A percentile compares a stretch with the other conserved stretches of the same genome.
Conservation (phyloP, 2,113 vertebrate species). For the Microcebus lehilahytsara region DNA sequence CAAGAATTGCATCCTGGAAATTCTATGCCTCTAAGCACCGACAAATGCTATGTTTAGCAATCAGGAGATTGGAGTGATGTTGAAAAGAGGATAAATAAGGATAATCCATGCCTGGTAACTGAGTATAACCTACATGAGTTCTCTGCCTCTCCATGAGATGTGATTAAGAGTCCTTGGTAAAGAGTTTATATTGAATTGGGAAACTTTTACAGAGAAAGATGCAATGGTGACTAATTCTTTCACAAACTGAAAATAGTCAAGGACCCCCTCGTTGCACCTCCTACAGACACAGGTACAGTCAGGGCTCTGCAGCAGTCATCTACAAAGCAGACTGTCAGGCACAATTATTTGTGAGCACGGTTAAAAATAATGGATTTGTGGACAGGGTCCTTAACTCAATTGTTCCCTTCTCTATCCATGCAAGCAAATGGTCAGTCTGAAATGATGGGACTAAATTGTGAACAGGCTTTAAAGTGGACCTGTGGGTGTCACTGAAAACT, state of each 20-base stretch:
- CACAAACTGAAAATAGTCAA: background rate
- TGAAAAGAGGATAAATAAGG: background rate
- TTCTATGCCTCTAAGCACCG: background rate
- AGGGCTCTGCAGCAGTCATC: background rate
- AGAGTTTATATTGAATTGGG: background rate
- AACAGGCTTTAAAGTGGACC: background rate
- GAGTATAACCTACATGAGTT: background rate
- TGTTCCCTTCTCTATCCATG: background rate
- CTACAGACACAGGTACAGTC: background rate
- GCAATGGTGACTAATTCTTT: background rate
- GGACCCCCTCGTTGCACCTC: background rate
- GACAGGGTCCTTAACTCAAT: background rate
- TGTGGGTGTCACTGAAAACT: background rate
- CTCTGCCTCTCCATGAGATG: background rate
- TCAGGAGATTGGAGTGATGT: background rate
- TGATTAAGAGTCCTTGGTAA: background rate
- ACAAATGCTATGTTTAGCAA: background rate
- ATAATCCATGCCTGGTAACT: background rate
- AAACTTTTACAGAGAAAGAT: slow-evolving; percentile 24
- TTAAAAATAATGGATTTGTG: background rate
- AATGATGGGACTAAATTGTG: background rate
- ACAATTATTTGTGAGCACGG: background rate
- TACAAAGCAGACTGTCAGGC: background rate
- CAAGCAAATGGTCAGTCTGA: background rate
- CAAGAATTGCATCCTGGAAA: background rate